Percentiles rank a stretch among this genome's conserved stretches.
Evolutionary conservation across 2,888 invertebrate genomes (phyloP).

Genomic region (Mimas tiliae): DNA sequence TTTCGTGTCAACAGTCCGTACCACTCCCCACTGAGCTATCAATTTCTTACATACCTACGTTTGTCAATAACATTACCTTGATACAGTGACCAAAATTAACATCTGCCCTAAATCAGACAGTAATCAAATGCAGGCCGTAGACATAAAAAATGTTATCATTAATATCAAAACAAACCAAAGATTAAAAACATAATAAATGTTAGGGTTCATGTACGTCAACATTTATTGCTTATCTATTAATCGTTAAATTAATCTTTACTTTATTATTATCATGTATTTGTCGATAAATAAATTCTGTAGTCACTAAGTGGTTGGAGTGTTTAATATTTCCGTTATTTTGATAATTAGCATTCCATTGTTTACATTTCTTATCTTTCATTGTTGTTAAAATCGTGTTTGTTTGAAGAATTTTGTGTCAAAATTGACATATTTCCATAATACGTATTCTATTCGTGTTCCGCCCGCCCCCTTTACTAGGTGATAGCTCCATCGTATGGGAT

Average conservation of each 20-base stretch:
- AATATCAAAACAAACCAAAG: slow-evolving; percentile 6
- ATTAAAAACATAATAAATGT: background rate
- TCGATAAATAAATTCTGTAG: background rate
- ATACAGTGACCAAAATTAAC: slow-evolving; percentile 18
- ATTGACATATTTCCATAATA: background rate
- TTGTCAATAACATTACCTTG: slow-evolving; percentile 3
- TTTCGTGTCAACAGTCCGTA: too few species aligned
- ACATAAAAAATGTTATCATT: background rate
- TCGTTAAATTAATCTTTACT: background rate
- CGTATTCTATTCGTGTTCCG: too few species aligned
- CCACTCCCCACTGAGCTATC: too few species aligned
- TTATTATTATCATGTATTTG: background rate
- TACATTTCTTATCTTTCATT: background rate
- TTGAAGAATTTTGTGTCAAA: background rate
- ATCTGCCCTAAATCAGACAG: slow-evolving; percentile 9
- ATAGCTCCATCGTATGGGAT: too few species aligned
- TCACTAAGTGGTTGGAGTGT: background rate
- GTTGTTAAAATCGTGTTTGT: background rate
- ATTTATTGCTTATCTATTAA: background rate
- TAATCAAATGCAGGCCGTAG: slow-evolving; percentile 8
- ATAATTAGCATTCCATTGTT: background rate
- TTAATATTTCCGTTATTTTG: background rate
- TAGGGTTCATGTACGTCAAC: background rate
- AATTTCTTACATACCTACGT: too few species aligned
- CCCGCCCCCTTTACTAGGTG: too few species aligned